Evolutionary conservation across 1,140 invertebrate genomes (phyloP).

Genomic region (Hycleus cichorii): DNA sequence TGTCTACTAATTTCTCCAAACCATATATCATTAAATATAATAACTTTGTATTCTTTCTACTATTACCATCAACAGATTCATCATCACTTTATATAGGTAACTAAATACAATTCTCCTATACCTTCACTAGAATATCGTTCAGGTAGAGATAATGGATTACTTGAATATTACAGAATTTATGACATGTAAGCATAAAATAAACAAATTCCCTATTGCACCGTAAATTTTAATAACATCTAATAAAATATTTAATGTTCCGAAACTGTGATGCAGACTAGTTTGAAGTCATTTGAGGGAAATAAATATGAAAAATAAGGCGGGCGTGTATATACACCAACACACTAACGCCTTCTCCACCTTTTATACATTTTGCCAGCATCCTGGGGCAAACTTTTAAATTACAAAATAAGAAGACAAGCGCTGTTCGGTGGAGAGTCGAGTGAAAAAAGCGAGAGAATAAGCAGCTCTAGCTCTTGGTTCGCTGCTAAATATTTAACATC

Average conservation of each 20-base stretch:
- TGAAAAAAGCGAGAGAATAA: conserved; percentile 12
- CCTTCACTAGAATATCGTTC: background rate
- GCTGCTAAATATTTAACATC: conserved; percentile 30
- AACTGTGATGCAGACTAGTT: conserved; percentile 20
- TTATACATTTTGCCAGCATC: conserved; percentile 11
- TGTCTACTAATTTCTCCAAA: too few species aligned
- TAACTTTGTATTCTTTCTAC: too few species aligned
- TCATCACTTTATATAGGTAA: too few species aligned
- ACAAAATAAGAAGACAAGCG: conserved; percentile 27
- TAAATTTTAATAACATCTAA: conserved; percentile 18
- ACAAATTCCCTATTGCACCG: conserved; percentile 1
- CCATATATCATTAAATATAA: too few species aligned
- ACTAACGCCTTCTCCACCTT: conserved; percentile 6
- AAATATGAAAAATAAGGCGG: conserved; percentile 17
- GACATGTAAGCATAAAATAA: conserved; percentile 1
- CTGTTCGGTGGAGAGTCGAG: background rate
- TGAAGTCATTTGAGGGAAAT: conserved; percentile 24
- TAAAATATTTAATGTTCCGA: conserved; percentile 21
- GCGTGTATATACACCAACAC: background rate
- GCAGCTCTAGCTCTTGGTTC: conserved; percentile 13
- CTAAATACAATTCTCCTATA: background rate
- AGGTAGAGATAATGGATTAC: background rate
- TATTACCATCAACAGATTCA: too few species aligned
- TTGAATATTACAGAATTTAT: background rate
- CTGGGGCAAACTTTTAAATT: conserved; percentile 31